These are phyloP conservation scores for Carposina sasakii DNA, from an alignment of 1,140 invertebrate genomes.

Conservation along the genomic window DNA sequence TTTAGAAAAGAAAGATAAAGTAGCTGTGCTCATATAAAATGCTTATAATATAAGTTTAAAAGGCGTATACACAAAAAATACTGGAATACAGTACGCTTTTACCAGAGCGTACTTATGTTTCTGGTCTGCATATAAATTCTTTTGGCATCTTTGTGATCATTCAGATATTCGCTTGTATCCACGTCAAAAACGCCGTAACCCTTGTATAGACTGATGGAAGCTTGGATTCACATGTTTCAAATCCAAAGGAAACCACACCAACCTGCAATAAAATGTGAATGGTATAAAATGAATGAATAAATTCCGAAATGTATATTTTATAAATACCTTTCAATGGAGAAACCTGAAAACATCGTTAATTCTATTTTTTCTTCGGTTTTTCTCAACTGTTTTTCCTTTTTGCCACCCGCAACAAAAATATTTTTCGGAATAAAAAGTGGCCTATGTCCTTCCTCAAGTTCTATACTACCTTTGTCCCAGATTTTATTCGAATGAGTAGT, in stretches of 20 bases:
- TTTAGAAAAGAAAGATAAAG: too few species aligned
- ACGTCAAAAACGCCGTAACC: slow-evolving; percentile 36
- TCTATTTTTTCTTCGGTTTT: not conserved
- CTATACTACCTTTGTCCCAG: not conserved
- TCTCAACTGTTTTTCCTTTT: not conserved
- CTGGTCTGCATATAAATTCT: too few species aligned
- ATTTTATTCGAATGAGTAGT: not conserved
- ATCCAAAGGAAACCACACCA: slow-evolving; percentile 43
- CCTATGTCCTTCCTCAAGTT: not conserved
- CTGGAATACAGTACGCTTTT: too few species aligned
- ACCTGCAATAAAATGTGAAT: slow-evolving; percentile 26
- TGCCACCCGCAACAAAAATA: too few species aligned
- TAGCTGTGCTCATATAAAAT: too few species aligned
- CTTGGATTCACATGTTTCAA: slow-evolving; percentile 37
- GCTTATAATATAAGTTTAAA: too few species aligned
- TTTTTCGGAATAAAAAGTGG: too few species aligned
- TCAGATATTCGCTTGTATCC: slow-evolving; percentile 32
- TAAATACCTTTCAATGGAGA: not conserved
- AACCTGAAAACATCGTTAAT: not conserved
- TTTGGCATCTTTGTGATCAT: too few species aligned
- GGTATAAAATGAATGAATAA: not conserved
- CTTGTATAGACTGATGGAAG: slow-evolving; percentile 43
- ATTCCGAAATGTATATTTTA: not conserved
- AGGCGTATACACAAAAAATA: too few species aligned
- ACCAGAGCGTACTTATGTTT: too few species aligned